These are phyloP conservation scores for Parasteatoda lunata DNA, from an alignment of 2,888 invertebrate species.

Conservation along the genomic window DNA sequence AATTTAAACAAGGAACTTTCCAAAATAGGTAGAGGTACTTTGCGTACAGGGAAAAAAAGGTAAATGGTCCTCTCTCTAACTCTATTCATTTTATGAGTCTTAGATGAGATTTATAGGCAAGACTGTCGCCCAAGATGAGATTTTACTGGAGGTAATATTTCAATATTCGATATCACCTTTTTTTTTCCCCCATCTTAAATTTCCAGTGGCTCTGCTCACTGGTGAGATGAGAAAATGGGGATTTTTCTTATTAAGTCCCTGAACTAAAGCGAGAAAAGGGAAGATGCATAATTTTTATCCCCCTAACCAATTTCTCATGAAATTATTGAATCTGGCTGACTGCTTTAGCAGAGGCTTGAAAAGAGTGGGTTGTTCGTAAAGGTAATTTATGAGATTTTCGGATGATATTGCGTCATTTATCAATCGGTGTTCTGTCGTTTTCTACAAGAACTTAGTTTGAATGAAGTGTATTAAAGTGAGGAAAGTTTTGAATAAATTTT, in stretches of 20 bases:
- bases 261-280: not conserved
- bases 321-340: slow-evolving; percentile 29
- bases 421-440: not conserved
- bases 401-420: slow-evolving; percentile 25
- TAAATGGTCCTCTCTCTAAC: slow-evolving; percentile 8
- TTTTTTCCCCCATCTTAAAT: not conserved
- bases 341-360: slow-evolving; percentile 12
- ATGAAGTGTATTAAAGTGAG: not conserved
- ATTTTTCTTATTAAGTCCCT: not conserved
- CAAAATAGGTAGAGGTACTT: not conserved
- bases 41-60: not conserved
- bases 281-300: slow-evolving; percentile 26
- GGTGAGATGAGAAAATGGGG: not conserved
- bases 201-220: not conserved
- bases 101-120: slow-evolving; percentile 56
- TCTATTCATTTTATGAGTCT: slow-evolving; percentile 43
- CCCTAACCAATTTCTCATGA: slow-evolving; percentile 21
- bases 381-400: slow-evolving; percentile 18
- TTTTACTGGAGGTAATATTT: slow-evolving; percentile 59
- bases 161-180: slow-evolving; percentile 52
- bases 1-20: slow-evolving; percentile 48
- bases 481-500: not conserved
- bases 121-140: slow-evolving; percentile 54
- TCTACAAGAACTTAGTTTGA: not conserved
- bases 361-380: slow-evolving; percentile 10